phyloP scores from a whole-genome alignment of 2,113 vertebrate genomes.

The Montifringilla adamsi region DNA sequence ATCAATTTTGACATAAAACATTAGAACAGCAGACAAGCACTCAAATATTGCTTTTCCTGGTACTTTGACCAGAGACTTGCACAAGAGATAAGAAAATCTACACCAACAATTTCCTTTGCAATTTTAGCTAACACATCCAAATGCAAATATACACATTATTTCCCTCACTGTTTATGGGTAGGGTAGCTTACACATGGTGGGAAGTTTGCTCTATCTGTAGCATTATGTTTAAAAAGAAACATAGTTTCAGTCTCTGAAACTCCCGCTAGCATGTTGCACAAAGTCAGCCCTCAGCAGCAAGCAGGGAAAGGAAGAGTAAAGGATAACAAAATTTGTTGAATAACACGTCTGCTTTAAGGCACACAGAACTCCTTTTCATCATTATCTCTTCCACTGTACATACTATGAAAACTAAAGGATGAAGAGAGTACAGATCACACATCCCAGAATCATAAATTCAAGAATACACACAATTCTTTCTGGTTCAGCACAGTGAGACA shows the following conservation, averaged over 20 bases:
- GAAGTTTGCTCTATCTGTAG: not conserved
- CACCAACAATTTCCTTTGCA: not conserved
- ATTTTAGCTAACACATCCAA: not conserved
- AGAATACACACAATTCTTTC: not conserved
- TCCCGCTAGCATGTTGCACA: not conserved
- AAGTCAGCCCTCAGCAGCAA: not conserved
- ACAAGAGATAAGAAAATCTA: not conserved
- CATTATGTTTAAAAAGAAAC: not conserved
- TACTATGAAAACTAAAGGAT: not conserved
- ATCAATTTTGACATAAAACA: not conserved
- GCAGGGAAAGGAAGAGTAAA: not conserved
- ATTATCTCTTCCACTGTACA: not conserved
- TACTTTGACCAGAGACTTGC: not conserved
- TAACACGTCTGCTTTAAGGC: rapidly evolving
- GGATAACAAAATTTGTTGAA: not conserved
- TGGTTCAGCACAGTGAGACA: not conserved
- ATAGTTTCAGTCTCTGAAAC: not conserved
- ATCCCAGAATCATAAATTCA: not conserved
- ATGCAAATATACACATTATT: not conserved
- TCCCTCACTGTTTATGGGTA: not conserved
- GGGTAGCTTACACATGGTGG: not conserved
- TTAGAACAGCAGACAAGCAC: not conserved
- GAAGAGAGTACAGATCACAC: not conserved
- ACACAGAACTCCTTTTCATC: not conserved
- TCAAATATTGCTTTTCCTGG: not conserved